Base-by-base conservation (phyloP, 2,797 vertebrate genomes). In the Periparus ater region DNA sequence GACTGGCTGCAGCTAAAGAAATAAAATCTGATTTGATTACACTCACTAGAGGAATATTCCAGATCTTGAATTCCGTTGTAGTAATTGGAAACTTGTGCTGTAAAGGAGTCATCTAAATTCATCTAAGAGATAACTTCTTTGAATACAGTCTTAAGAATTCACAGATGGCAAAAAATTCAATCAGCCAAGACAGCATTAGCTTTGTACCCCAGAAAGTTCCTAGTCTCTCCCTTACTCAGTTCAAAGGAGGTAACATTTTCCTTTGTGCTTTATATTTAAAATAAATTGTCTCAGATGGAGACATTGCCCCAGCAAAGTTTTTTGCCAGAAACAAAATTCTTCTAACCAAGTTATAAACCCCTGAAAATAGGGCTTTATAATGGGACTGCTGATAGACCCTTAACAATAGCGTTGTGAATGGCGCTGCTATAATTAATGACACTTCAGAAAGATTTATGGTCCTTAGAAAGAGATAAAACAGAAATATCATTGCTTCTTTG, bases 361-460 rank as follows among this genome's bases (percentile, higher is more conserved):
- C 65, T 75, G 94, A 73, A 93, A 95, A 83, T 72, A 81, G 62
- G 88, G 86, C 74, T 83, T 96, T 95, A 86, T 86, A 93, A 91
- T 96, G 74, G 89, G 80, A 78, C 81, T 91, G 94, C 92, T 94
- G 95, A 92, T 91, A 91, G 93, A 82, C 89, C 93, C 93, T 96
- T 84, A 95, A 95, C 81, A 96, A 95, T 93, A 95, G 96, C 40
- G 27, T 85, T 91, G 68, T 97, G 95, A 97, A 94, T 93, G 84
- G 90, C 0, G 77, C 74, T 90, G 74, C 89, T 96, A 76, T 97
- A 97, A 97, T 97, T 97, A 98, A 97, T 96, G 96, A 95, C 95
- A 96, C 90, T 97, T 96, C 92, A 88, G 94, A 93, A 97, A 97
- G 97, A 98, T 97, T 97, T 97, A 97, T 95, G 89, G 95, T 95